Evolutionary conservation across 2,113 vertebrate genomes (phyloP).

Genomic region (Pyxicephalus adspersus): DNA sequence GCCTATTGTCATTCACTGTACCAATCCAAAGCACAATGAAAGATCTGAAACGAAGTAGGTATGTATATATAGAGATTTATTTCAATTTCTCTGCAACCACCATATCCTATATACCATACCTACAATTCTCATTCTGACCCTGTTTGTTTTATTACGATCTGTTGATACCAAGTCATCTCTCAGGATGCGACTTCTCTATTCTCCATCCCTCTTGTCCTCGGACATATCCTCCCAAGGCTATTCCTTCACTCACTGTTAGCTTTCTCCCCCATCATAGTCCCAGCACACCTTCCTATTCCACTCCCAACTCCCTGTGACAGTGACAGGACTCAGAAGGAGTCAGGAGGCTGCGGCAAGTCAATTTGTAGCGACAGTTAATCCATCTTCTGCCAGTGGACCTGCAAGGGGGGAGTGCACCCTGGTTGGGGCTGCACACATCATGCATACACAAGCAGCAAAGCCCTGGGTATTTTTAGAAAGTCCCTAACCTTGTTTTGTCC

Average conservation of each 20-base stretch:
- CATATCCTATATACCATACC: background rate
- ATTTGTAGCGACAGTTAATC: constrained; percentile 54
- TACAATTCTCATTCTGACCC: too few relatives aligned
- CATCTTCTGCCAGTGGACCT: constrained; percentile 11
- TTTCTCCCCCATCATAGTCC: constrained; percentile 4
- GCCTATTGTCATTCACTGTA: too few relatives aligned
- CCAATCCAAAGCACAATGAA: too few relatives aligned
- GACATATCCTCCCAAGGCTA: background rate
- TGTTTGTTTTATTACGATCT: background rate
- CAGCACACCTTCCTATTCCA: constrained; percentile 33
- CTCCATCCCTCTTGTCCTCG: background rate
- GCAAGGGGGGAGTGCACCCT: background rate
- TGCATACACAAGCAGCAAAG: constrained; percentile 56
- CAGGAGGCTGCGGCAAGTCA: constrained; percentile 45
- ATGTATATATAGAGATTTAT: too few relatives aligned
- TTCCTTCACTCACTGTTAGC: background rate
- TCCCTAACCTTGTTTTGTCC: constrained; percentile 61
- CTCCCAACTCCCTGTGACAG: constrained; percentile 33
- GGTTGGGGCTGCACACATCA: constrained; percentile 51
- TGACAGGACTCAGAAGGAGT: constrained; percentile 49
- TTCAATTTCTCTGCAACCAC: too few relatives aligned
- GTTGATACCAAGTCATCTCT: background rate
- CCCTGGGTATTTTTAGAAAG: constrained; percentile 60
- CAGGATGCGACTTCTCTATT: background rate
- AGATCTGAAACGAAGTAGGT: too few relatives aligned